Percentiles rank a stretch among this genome's conserved stretches.
These are phyloP conservation scores for Hycleus cichorii DNA, from an alignment of 1,140 invertebrate species.

Conservation along the genomic window DNA sequence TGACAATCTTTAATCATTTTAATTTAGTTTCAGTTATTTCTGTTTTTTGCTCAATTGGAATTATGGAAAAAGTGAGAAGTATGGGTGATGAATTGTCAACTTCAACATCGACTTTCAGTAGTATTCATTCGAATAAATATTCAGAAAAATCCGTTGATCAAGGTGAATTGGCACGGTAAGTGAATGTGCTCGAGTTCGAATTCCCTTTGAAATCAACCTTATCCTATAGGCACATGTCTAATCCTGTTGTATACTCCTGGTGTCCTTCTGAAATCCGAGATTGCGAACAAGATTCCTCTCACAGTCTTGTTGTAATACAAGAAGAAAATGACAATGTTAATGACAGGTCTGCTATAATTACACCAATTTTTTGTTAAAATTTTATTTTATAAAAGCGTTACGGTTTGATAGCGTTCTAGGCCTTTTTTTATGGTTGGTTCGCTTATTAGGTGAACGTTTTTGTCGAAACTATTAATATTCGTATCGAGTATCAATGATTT, in stretches of 20 bases:
- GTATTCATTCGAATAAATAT: neutral
- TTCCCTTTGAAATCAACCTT: neutral
- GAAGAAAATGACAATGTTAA: too few species aligned
- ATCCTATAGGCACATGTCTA: neutral
- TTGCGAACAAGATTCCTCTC: too few species aligned
- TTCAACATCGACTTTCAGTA: slow-evolving; percentile 4
- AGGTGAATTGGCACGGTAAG: slow-evolving; percentile 11
- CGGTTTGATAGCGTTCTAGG: slow-evolving; percentile 6
- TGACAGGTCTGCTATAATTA: too few species aligned
- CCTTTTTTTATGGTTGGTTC: slow-evolving; percentile 5
- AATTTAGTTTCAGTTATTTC: slow-evolving; percentile 5
- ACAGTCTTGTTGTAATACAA: too few species aligned
- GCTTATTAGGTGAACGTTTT: too few species aligned
- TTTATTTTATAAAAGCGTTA: too few species aligned
- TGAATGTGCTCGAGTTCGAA: neutral
- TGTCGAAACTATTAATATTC: too few species aligned
- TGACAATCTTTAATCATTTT: neutral
- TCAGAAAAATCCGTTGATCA: neutral
- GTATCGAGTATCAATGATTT: too few species aligned
- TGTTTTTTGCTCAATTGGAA: slow-evolving; percentile 2
- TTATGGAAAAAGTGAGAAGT: neutral
- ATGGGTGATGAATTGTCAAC: neutral
- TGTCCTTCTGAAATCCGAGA: neutral
- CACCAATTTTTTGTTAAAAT: too few species aligned
- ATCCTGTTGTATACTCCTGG: slow-evolving; percentile 5